These are phyloP conservation scores for Luperina nickerlii DNA, from an alignment of 2,888 invertebrate genomes.

Conservation along the genomic window DNA sequence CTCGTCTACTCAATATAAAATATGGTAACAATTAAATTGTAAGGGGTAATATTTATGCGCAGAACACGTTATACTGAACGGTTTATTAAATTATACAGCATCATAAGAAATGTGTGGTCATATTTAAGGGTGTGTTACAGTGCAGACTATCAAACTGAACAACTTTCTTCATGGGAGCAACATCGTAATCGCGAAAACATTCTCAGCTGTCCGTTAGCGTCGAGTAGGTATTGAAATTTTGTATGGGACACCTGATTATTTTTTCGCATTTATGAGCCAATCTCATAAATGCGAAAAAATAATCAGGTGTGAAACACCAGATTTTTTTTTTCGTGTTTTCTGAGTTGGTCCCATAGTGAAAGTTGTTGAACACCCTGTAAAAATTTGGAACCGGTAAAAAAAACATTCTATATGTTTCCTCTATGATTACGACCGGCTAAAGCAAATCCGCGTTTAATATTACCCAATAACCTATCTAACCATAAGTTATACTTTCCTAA, in stretches of 20 bases:
- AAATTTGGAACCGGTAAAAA: too few relatives aligned
- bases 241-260: too few relatives aligned
- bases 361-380: too few relatives aligned
- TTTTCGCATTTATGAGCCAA: too few relatives aligned
- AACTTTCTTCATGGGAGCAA: too few relatives aligned
- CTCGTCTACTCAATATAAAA: not conserved
- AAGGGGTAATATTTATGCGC: not conserved
- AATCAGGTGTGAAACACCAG: too few relatives aligned
- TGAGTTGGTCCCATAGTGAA: too few relatives aligned
- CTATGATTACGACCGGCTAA: not conserved
- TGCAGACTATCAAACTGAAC: not conserved
- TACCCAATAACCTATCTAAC: not conserved
- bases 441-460: not conserved
- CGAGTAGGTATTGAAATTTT: too few relatives aligned
- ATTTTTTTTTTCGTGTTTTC: too few relatives aligned
- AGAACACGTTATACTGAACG: not conserved
- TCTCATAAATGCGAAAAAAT: too few relatives aligned
- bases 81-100: not conserved
- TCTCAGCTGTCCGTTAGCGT: too few relatives aligned
- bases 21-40: not conserved
- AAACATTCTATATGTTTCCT: not conserved
- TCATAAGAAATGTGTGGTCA: not conserved
- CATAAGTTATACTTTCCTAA: conserved; percentile 19
- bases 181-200: too few relatives aligned
- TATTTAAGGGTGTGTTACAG: not conserved